Evolutionary conservation across 2,888 invertebrate genomes (phyloP).

Genomic region (Drosophila kambysellisi): DNA sequence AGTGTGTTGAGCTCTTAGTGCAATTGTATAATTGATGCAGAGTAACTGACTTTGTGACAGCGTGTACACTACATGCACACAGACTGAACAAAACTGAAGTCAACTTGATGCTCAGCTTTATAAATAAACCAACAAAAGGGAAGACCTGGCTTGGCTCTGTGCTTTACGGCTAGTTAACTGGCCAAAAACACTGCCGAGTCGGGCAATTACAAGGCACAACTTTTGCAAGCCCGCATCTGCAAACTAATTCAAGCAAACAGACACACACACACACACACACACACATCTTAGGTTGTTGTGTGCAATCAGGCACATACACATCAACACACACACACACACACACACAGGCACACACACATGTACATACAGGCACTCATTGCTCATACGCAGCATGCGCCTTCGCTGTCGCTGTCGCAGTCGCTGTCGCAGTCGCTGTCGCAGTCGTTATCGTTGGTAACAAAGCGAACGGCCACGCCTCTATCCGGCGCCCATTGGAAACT

Average conservation of each 20-base stretch:
- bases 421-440: neutral
- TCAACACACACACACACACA: conserved; percentile 9
- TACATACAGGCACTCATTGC: conserved; percentile 21
- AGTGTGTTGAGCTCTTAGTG: neutral
- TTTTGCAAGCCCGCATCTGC: conserved; percentile 46
- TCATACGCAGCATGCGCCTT: conserved; percentile 48
- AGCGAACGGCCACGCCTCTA: conserved; percentile 24
- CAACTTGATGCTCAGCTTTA: conserved; percentile 30
- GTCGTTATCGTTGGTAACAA: conserved; percentile 26
- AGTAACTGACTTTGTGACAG: conserved; percentile 33
- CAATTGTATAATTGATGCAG: conserved; percentile 19
- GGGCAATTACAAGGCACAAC: conserved; percentile 55
- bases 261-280: conserved; percentile 4
- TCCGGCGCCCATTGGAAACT: conserved; percentile 23
- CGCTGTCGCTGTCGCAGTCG: neutral
- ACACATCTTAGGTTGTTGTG: conserved; percentile 5
- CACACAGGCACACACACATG: conserved; percentile 2
- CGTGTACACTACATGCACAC: conserved; percentile 9
- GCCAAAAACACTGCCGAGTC: conserved; percentile 34
- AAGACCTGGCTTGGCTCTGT: conserved; percentile 6
- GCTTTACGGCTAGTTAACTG: conserved; percentile 32
- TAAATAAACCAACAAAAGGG: conserved; percentile 42
- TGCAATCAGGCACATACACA: conserved; percentile 11
- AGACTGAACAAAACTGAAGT: conserved; percentile 5
- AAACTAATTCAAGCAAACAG: conserved; percentile 30